Conservation (phyloP, 2,888 invertebrate species). For the Latheticus oryzae region DNA sequence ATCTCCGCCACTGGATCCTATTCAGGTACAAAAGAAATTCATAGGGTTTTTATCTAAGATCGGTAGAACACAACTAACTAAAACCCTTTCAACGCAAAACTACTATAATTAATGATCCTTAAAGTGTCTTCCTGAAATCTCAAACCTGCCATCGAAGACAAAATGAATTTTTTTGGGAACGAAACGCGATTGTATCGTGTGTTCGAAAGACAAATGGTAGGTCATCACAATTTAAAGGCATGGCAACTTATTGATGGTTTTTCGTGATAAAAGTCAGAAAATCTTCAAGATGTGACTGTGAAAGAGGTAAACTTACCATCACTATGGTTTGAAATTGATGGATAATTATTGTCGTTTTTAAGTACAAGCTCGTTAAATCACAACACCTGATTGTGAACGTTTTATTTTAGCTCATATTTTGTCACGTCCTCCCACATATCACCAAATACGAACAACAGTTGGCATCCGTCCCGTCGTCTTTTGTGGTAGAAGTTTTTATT, state of each 20-base stretch:
- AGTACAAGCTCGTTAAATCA: slow-evolving; percentile 46
- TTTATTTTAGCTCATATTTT: slow-evolving; percentile 39
- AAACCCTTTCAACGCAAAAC: slow-evolving; percentile 55
- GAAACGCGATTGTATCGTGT: slow-evolving; percentile 54
- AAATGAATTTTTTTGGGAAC: slow-evolving; percentile 45
- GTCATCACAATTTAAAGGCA: slow-evolving; percentile 57
- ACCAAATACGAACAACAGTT: slow-evolving; percentile 17
- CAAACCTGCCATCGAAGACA: slow-evolving; percentile 47
- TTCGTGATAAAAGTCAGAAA: slow-evolving; percentile 52
- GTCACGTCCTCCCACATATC: slow-evolving; percentile 35
- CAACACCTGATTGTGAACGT: slow-evolving; percentile 20
- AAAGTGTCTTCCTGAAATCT: slow-evolving; percentile 51
- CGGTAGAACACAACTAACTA: slow-evolving; percentile 33
- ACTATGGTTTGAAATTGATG: slow-evolving; percentile 51
- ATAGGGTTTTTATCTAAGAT: slow-evolving; percentile 46
- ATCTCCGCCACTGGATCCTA: slow-evolving; percentile 21
- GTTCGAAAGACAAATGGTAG: slow-evolving; percentile 61
- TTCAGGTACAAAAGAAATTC: slow-evolving; percentile 16
- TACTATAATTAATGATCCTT: slow-evolving; percentile 54
- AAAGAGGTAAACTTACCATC: slow-evolving; percentile 38
- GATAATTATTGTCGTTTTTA: slow-evolving; percentile 50
- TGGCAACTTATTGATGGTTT: slow-evolving; percentile 58
- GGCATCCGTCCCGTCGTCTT: slow-evolving; percentile 14
- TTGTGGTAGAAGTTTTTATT: slow-evolving; percentile 2
- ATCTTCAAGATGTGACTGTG: slow-evolving; percentile 32